A percentile compares a stretch with the other conserved stretches of the same genome.
These are phyloP conservation scores for Geophilus truncorum DNA, from an alignment of 2,888 invertebrate genomes.

Conservation along the genomic window DNA sequence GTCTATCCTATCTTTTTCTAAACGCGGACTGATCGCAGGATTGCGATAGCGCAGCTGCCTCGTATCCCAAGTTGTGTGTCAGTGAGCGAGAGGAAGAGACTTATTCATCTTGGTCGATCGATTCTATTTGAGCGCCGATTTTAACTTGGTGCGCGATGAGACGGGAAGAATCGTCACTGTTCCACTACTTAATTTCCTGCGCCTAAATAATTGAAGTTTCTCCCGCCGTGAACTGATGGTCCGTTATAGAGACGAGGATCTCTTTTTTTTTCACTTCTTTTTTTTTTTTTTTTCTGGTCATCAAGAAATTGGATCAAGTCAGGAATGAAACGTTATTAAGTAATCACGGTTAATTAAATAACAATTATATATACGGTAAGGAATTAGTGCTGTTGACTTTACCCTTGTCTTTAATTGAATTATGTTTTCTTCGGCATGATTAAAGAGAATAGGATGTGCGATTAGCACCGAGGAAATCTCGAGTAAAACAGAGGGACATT, in stretches of 20 bases:
- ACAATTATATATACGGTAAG: no score
- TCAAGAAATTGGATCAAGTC: not conserved
- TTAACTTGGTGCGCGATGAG: not conserved
- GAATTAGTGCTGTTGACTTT: no score
- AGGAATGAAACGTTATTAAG: not conserved
- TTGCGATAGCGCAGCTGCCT: not conserved
- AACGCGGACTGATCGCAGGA: not conserved
- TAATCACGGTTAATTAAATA: not conserved
- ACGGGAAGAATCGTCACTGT: not conserved
- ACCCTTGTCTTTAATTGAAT: no score
- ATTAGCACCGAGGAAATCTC: no score
- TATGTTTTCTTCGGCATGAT: no score
- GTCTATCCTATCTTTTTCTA: not conserved
- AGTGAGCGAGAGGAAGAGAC: not conserved
- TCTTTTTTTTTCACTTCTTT: not conserved
- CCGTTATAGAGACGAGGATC: not conserved
- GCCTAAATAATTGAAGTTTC: not conserved
- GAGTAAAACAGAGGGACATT: no score
- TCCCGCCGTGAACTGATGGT: not conserved
- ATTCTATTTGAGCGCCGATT: not conserved
- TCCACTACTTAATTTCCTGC: not conserved
- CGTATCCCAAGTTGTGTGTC: not conserved
- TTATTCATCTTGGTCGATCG: not conserved
- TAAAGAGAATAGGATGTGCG: no score
- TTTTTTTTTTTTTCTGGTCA: not conserved